A percentile compares a stretch with the other conserved stretches of the same genome.
These are phyloP conservation scores for Planococcus citri DNA, from an alignment of 1,140 invertebrate genomes.

Conservation along the genomic window DNA sequence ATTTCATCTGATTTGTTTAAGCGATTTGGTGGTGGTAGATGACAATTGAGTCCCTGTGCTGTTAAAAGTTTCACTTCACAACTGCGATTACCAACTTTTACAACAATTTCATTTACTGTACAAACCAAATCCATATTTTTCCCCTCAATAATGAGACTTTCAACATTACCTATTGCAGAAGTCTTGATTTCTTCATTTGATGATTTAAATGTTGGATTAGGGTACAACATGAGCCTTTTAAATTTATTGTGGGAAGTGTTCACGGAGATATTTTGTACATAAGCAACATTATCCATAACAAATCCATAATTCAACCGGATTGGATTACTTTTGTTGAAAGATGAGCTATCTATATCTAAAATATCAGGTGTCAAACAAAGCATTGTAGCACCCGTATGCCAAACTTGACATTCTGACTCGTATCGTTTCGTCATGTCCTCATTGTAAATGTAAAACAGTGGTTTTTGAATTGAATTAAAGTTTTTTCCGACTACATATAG, in stretches of 20 bases:
- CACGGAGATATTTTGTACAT: conserved; percentile 65
- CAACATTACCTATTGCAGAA: conserved; percentile 90
- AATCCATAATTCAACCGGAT: conserved; percentile 83
- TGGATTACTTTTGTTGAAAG: conserved; percentile 51
- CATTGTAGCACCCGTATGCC: conserved; percentile 43
- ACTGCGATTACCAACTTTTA: conserved; percentile 73
- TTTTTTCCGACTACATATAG: conserved; percentile 79
- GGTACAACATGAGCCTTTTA: conserved; percentile 73
- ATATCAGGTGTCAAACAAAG: conserved; percentile 80
- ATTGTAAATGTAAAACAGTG: conserved; percentile 83
- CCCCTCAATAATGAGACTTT: conserved; percentile 92
- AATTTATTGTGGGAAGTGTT: conserved; percentile 47
- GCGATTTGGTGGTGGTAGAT: no score
- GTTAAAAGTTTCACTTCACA: conserved; percentile 90
- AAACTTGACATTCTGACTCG: no score
- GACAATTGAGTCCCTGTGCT: conserved; percentile 75
- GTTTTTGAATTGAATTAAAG: conserved; percentile 74
- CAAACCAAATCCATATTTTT: conserved; percentile 80
- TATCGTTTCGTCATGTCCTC: conserved; percentile 51
- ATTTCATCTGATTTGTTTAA: no score
- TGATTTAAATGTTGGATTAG: conserved; percentile 75
- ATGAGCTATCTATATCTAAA: conserved; percentile 41
- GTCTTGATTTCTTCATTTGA: conserved; percentile 88
- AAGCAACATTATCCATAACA: conserved; percentile 83
- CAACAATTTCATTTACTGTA: conserved; percentile 76